These are phyloP conservation scores for Yponomeuta evonymella DNA, from an alignment of 2,888 invertebrate genomes.

Conservation along the genomic window DNA sequence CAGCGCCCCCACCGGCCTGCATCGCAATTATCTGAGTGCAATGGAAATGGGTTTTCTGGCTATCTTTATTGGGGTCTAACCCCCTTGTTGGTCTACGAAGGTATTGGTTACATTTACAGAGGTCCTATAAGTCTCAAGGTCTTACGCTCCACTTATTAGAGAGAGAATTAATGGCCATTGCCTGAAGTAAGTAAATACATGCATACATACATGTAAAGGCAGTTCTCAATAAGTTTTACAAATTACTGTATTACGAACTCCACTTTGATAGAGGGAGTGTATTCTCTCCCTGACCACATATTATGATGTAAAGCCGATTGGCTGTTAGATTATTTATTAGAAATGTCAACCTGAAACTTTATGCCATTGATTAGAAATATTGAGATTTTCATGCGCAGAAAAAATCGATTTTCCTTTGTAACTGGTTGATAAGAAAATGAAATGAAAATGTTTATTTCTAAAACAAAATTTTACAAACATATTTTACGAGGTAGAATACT, in stretches of 20 bases:
- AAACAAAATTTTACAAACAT: too few relatives aligned
- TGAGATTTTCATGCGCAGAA: not conserved
- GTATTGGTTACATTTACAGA: not conserved
- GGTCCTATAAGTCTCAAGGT: not conserved
- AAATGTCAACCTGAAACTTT: not conserved
- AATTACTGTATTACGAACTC: not conserved
- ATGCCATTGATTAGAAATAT: too few relatives aligned
- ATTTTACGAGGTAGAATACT: too few relatives aligned
- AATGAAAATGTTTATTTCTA: too few relatives aligned
- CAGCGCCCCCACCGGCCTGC: slow-evolving; percentile 37
- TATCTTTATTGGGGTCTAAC: not conserved
- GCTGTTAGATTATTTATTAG: too few relatives aligned
- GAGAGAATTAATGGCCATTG: not conserved
- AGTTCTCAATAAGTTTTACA: not conserved
- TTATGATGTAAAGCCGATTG: too few relatives aligned
- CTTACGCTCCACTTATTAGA: not conserved
- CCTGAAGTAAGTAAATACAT: too few relatives aligned
- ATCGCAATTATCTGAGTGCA: not conserved
- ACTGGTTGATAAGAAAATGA: too few relatives aligned
- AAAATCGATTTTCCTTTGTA: too few relatives aligned
- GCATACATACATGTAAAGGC: too few relatives aligned
- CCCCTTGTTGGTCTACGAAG: not conserved
- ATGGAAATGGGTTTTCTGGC: not conserved
- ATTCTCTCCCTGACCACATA: too few relatives aligned
- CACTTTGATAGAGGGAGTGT: too few relatives aligned